These are phyloP conservation scores for Ernsta delagoae DNA, from an alignment of 2,888 invertebrate species.

Conservation along the genomic window DNA sequence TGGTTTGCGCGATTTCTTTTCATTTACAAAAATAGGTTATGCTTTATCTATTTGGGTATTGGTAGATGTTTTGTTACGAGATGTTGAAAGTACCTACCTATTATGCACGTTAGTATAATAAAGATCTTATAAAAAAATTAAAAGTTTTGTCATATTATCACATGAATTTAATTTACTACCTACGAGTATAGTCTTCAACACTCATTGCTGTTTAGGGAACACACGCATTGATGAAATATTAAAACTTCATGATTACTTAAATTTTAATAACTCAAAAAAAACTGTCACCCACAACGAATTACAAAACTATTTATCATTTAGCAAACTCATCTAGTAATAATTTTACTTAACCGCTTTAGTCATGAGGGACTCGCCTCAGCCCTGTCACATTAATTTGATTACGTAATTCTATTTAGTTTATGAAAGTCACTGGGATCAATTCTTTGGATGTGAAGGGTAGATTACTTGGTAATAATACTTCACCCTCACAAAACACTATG, in stretches of 20 bases:
- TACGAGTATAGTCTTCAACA: too few species aligned
- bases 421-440: slow-evolving; percentile 49
- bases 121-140: too few species aligned
- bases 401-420: slow-evolving; percentile 52
- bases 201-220: too few species aligned
- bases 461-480: background rate
- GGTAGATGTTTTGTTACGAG: too few species aligned
- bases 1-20: background rate
- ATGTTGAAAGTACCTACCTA: too few species aligned
- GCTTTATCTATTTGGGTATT: too few species aligned
- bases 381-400: slow-evolving; percentile 58
- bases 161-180: too few species aligned
- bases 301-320: slow-evolving; percentile 32
- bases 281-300: slow-evolving; percentile 22
- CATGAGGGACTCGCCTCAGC: slow-evolving; percentile 53
- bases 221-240: too few species aligned
- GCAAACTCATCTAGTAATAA: slow-evolving; percentile 39
- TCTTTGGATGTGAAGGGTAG: slow-evolving; percentile 17
- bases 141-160: too few species aligned
- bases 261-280: slow-evolving; percentile 13
- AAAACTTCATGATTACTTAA: too few species aligned
- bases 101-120: too few species aligned
- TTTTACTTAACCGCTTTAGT: slow-evolving; percentile 44
- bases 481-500: too few species aligned
- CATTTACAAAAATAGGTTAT: background rate